Conservation (phyloP, 2,113 vertebrate species). For the Aleadryas rufinucha region DNA sequence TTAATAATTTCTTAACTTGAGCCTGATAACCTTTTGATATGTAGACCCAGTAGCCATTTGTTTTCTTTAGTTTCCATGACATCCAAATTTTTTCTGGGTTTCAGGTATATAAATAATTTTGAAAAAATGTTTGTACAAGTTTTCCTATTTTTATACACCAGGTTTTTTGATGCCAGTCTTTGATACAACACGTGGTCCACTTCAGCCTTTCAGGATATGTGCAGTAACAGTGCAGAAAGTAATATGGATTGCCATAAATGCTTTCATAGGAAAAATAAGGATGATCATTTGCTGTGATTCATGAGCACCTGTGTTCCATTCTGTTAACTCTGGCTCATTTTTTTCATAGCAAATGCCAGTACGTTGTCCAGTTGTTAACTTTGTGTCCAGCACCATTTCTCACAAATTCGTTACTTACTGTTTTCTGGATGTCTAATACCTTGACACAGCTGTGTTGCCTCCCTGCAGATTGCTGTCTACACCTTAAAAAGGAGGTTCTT, state of each 20-base stretch:
- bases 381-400: neutral
- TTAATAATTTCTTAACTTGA: neutral
- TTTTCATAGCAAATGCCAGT: neutral
- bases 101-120: neutral
- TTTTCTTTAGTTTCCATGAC: neutral
- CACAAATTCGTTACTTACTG: neutral
- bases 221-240: neutral
- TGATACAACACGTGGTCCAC: rapidly evolving
- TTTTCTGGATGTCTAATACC: neutral
- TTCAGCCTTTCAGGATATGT: neutral
- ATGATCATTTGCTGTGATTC: neutral
- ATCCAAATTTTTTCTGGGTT: neutral
- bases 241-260: neutral
- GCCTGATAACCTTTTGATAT: neutral
- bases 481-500: neutral
- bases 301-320: neutral
- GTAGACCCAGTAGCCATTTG: rapidly evolving
- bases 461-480: neutral
- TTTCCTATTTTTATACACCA: neutral
- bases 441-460: neutral
- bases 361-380: neutral
- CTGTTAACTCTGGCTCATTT: neutral
- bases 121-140: neutral
- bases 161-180: neutral
- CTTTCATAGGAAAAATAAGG: neutral